These are phyloP conservation scores for Scylla paramamosain DNA, from an alignment of 1,140 invertebrate genomes.

Conservation along the genomic window DNA sequence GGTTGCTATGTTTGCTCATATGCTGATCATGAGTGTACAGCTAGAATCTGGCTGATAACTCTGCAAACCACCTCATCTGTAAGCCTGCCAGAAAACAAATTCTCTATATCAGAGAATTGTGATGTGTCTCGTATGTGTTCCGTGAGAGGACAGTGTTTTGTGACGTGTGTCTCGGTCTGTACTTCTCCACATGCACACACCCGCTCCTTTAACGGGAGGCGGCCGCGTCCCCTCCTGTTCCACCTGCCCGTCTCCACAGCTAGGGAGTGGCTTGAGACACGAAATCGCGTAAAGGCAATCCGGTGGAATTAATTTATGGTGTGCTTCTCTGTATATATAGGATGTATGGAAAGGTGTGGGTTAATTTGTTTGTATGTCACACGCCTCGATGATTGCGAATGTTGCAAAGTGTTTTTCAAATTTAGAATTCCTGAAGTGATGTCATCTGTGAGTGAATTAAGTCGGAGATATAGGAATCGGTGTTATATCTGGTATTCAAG, in stretches of 20 bases:
- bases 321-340: not conserved
- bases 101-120: too few species aligned
- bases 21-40: too few species aligned
- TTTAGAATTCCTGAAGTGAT: too few species aligned
- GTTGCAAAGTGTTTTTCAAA: not conserved
- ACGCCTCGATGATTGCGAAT: not conserved
- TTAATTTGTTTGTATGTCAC: not conserved
- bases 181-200: too few species aligned
- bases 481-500: too few species aligned
- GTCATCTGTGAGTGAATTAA: too few species aligned
- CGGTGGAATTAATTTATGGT: not conserved
- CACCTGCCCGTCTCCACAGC: not conserved
- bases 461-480: too few species aligned
- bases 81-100: too few species aligned
- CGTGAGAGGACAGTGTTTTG: not conserved
- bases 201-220: too few species aligned
- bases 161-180: not conserved
- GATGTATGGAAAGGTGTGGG: not conserved
- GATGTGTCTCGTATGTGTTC: constrained; percentile 21
- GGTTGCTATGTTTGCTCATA: too few species aligned
- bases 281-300: not conserved
- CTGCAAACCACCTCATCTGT: too few species aligned
- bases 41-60: too few species aligned
- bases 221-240: constrained; percentile 1
- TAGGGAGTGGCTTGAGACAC: not conserved